These are phyloP conservation scores for Watsonalla binaria DNA, from an alignment of 2,888 invertebrate species.

Conservation along the genomic window DNA sequence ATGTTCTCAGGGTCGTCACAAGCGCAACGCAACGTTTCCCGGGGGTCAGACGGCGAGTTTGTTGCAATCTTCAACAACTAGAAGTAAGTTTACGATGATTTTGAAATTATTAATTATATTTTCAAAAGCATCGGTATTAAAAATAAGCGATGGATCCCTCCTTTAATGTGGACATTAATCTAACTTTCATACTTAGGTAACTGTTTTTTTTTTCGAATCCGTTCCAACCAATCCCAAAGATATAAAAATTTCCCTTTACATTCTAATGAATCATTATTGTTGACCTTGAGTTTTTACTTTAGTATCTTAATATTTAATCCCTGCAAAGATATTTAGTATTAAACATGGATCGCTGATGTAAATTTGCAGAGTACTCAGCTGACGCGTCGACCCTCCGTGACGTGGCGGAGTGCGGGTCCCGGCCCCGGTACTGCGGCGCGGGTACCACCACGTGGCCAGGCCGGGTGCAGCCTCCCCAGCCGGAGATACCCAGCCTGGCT, in stretches of 20 bases:
- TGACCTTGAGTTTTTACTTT: no score
- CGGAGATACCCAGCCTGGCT: constrained; percentile 63
- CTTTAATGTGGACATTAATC: no score
- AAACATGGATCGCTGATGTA: not conserved
- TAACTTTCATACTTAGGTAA: no score
- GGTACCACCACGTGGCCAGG: constrained; percentile 76
- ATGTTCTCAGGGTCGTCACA: constrained; percentile 83
- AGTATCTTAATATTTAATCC: no score
- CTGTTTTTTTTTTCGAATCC: no score
- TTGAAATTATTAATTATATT: no score
- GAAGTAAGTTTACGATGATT: constrained; percentile 69
- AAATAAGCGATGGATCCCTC: no score
- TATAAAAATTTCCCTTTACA: no score
- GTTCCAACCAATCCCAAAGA: no score
- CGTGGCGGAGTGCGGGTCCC: constrained; percentile 71
- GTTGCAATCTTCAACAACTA: constrained; percentile 79
- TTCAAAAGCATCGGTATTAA: no score
- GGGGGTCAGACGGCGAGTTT: constrained; percentile 84
- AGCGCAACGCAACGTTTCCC: constrained; percentile 88
- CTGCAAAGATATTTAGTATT: no score
- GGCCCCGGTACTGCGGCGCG: constrained; percentile 80
- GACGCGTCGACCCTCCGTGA: constrained; percentile 70
- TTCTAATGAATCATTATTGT: no score
- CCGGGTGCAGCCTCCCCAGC: constrained; percentile 65
- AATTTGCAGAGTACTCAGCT: constrained; percentile 61